A percentile compares a stretch with the other conserved stretches of the same genome.
Conservation (phyloP, 1,140 invertebrate genomes). For the Leucophenga varia region DNA sequence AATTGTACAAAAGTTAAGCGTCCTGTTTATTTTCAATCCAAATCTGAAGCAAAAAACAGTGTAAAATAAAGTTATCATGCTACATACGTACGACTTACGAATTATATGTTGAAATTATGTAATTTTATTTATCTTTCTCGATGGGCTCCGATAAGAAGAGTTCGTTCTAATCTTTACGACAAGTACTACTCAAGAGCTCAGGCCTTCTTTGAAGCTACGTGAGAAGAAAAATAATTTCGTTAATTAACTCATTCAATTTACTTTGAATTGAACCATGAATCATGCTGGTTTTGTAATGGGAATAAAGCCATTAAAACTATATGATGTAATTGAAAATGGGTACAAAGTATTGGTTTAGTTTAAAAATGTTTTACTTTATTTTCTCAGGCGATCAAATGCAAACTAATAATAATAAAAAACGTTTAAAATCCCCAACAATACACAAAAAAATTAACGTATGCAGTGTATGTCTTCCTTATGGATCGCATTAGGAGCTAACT, state of each 20-base stretch:
- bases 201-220: constrained; percentile 32
- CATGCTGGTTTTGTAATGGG: too few relatives aligned
- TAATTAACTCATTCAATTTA: too few relatives aligned
- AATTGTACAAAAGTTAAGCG: constrained; percentile 21
- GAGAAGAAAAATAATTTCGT: constrained; percentile 6
- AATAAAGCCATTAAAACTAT: too few relatives aligned
- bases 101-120: background rate
- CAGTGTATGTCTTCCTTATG: constrained; percentile 19
- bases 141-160: constrained; percentile 20
- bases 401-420: constrained; percentile 25
- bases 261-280: too few relatives aligned
- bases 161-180: constrained; percentile 25
- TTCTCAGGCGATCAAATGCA: constrained; percentile 27
- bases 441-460: too few relatives aligned
- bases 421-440: too few relatives aligned
- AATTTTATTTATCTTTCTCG: constrained; percentile 7
- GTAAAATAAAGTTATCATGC: constrained; percentile 43
- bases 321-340: background rate
- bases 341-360: constrained; percentile 4
- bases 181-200: constrained; percentile 22
- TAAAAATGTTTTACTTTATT: constrained; percentile 39
- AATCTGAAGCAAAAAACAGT: constrained; percentile 23
- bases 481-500: constrained; percentile 19
- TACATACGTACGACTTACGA: constrained; percentile 24
- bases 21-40: constrained; percentile 15